Base-by-base conservation (phyloP, 2,888 invertebrate species). In the Lingula anatina region DNA sequence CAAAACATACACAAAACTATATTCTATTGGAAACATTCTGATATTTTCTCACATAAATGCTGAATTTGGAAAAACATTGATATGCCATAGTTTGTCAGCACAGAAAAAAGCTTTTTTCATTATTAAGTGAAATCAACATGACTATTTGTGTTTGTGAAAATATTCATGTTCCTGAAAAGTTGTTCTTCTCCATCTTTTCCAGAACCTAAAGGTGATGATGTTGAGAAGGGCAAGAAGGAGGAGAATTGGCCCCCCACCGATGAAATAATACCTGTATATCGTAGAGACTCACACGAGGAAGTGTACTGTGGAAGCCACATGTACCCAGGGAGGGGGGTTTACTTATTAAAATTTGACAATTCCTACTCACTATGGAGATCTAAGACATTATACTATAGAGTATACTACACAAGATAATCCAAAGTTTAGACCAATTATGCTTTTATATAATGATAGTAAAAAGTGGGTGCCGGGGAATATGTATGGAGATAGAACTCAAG, bases 341-440 rank as follows among this genome's bases (percentile, higher is more conserved):
- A 99, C 79, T 81, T 97, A 73, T 83, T 99, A 38, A 99, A 99
- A 80, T 99, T 99, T 79, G 99, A 99, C 81, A 99, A 99, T 80
- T 93, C 96, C 1, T 99, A 96, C 78, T 96, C 95, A 47, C 82
- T 99, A 62, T 99, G 97, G 97, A 85, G 99, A 68, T 95, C 95
- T 64, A 99, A 99, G 85, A 95, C 94, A 41, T 84, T 99, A 47
- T 99, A 97, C 79, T 99, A 99, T 79, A 86, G 97, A 79, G 95
- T 99, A 45, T 99, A 95, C 78, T 99, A 99, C 77, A 95, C 73
- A 40, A 63, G 70, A 60, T 75, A 60, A 54, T 51, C 41, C n/a
- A 24, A 4, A n/a, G n/a, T 20, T 28, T 5, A 25, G 23, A 18
- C 26, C 28, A 18, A 2, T n/a, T 28, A n/a, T 46, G 5, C 2